Evolutionary conservation across 2,888 invertebrate genomes (phyloP).

Genomic region (Tenthredo amoena): DNA sequence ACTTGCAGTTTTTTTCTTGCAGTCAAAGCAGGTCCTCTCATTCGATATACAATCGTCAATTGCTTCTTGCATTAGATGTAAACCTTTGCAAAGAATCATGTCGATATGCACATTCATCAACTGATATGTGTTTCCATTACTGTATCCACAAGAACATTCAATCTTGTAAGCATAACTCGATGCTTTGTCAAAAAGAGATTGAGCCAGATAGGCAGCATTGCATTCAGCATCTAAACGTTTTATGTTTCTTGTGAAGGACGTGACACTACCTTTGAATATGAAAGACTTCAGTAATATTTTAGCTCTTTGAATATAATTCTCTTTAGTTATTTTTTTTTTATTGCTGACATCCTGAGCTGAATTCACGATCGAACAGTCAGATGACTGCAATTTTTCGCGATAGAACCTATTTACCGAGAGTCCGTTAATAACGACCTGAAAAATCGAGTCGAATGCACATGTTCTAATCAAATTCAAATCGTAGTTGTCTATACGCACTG

Average conservation of each 20-base stretch:
- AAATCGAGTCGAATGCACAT: slow-evolving; percentile 25
- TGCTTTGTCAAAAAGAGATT: not conserved
- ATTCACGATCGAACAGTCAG: slow-evolving; percentile 24
- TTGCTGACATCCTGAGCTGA: not conserved
- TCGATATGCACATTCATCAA: slow-evolving; percentile 13
- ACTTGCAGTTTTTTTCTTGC: slow-evolving; percentile 13
- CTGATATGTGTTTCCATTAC: not conserved
- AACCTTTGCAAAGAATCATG: slow-evolving; percentile 27
- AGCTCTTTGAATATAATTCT: slow-evolving; percentile 12
- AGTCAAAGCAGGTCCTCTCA: not conserved
- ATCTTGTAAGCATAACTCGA: not conserved
- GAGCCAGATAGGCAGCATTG: slow-evolving; percentile 13
- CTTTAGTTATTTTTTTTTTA: not conserved
- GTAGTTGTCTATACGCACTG: slow-evolving; percentile 15
- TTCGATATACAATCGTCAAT: slow-evolving; percentile 3
- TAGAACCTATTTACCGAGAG: not conserved
- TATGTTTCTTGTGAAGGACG: not conserved
- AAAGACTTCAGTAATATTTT: slow-evolving; percentile 1
- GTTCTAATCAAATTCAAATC: slow-evolving; percentile 7
- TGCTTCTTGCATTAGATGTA: slow-evolving; percentile 30
- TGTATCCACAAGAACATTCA: not conserved
- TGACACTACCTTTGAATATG: not conserved
- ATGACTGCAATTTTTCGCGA: slow-evolving; percentile 15
- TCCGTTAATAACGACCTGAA: slow-evolving; percentile 16
- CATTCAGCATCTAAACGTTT: slow-evolving; percentile 25